Conservation (phyloP, 30 jellyfish, hydroid and myxozoan genomes). For the Chrysaora quinquecirrha region DNA sequence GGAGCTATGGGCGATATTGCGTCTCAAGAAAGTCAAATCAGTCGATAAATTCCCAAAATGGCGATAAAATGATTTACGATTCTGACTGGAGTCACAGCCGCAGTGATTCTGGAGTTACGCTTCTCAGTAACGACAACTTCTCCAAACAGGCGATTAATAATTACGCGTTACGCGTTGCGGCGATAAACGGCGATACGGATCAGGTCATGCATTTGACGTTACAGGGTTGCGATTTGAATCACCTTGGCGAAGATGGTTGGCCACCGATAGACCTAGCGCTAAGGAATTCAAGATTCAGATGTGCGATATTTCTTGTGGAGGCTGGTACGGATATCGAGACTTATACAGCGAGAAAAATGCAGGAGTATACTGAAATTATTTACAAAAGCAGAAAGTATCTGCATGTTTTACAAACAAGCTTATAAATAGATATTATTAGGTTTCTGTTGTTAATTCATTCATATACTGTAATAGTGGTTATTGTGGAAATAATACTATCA, state of each 20-base stretch:
- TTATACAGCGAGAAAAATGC: conserved; percentile 42
- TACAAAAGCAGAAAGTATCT: conserved; percentile 28
- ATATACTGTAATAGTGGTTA: too few relatives aligned
- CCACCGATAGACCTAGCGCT: conserved; percentile 69
- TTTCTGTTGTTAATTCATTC: too few relatives aligned
- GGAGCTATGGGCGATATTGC: background rate
- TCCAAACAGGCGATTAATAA: background rate
- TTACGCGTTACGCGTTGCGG: conserved; percentile 52
- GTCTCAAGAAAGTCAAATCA: background rate
- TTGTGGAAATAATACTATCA: too few relatives aligned
- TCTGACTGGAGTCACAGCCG: conserved; percentile 5
- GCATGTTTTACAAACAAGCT: conserved; percentile 36
- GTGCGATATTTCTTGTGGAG: conserved; percentile 65
- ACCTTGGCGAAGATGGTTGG: conserved; percentile 34
- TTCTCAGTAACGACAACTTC: background rate
- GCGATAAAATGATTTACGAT: background rate
- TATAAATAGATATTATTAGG: too few relatives aligned
- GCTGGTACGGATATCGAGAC: conserved; percentile 58
- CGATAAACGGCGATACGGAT: conserved; percentile 50
- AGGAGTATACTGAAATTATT: conserved; percentile 32
- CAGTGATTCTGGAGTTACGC: conserved; percentile 1
- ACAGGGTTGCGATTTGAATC: conserved; percentile 46
- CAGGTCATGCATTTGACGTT: conserved; percentile 33
- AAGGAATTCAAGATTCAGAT: conserved; percentile 33
- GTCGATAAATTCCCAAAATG: background rate